Base-by-base conservation (phyloP, 2,888 invertebrate species). In the Neoscelio sp. region DNA sequence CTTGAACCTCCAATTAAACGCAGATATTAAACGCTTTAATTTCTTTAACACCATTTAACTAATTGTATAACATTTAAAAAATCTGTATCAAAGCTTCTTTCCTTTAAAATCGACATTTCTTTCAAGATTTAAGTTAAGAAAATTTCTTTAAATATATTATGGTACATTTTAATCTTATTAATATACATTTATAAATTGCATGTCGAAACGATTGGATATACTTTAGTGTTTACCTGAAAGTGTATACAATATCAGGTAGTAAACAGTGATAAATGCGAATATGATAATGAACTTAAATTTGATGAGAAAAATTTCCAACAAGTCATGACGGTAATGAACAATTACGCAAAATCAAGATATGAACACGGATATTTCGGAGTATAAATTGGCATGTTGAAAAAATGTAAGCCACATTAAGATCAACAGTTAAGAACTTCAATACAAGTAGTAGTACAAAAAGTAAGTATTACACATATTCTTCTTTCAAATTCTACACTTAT, bases 271-370 rank as follows among this genome's bases (percentile, higher is more conserved):
- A 58, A 73, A 48, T 73, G 40, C 40, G 10, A 17, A 56, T 20
- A 10, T 46, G 65, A 65, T 74, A 54, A 74, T 74, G 48, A 50
- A 58, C 33, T 74, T 26, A 60, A 65, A 67, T 60, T 67, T 75
- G 13, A 60, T 35, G 38, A 13, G 58, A 65, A 58, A 74, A 52
- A 35, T 54, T 73, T 73, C 23, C 74, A 75, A 48, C 67, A 26
- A 65, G 74, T 75, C 74, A 75, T 52, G 74, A 67, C 65, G 60
- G 74, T 60, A 75, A 75, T 60, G 44, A 65, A 75, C 48, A 65
- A 75, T 67, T 60, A 52, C 23, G 74, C 67, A 50, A 38, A 75
- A 58, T 75, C 74, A 75, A 6, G 65, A 33, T 65, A 50, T 35
- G 26, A 74, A 73, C 20, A 20, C 74, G 74, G 65, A 74, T 74